Percentiles rank a stretch among this genome's conserved stretches.
phyloP scores from a whole-genome alignment of 2,888 invertebrate species.

The Dinocampus coccinellae region DNA sequence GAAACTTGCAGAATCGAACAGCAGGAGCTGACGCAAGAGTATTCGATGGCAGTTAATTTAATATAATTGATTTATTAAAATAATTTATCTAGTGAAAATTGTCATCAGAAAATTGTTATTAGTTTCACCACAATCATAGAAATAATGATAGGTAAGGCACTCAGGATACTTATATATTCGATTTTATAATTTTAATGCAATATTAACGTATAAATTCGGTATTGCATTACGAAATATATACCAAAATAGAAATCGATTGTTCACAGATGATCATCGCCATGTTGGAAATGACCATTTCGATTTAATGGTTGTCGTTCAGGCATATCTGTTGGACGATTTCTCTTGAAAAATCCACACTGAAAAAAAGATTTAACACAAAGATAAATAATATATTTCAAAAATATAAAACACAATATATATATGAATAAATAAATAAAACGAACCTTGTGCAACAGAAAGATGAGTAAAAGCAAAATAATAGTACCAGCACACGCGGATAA shows the following conservation, averaged over 20 bases:
- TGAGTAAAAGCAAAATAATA: conserved; percentile 81
- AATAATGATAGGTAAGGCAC: neutral
- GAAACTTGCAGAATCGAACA: conserved; percentile 65
- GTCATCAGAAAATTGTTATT: neutral
- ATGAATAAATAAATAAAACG: conserved; percentile 48
- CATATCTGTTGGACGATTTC: conserved; percentile 85
- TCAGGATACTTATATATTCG: neutral
- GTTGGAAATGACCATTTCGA: conserved; percentile 75
- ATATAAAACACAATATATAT: neutral
- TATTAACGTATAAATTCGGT: conserved; percentile 41
- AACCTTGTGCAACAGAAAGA: conserved; percentile 87
- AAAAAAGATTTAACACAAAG: conserved; percentile 55
- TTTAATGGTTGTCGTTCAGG: conserved; percentile 88
- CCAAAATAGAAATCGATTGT: neutral
- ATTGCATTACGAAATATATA: neutral
- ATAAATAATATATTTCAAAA: neutral
- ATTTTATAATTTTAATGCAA: conserved; percentile 21
- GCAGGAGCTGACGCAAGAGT: conserved; percentile 64
- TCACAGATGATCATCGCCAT: conserved; percentile 56
- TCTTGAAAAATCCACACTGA: conserved; percentile 93
- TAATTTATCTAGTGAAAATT: neutral
- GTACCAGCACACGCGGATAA: conserved; percentile 87
- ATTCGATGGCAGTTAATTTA: conserved; percentile 59
- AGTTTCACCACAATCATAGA: neutral
- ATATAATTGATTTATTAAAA: neutral